A percentile compares a stretch with the other conserved stretches of the same genome.
Conservation (phyloP, 2,888 invertebrate genomes). For the Acrobasis repandana region DNA sequence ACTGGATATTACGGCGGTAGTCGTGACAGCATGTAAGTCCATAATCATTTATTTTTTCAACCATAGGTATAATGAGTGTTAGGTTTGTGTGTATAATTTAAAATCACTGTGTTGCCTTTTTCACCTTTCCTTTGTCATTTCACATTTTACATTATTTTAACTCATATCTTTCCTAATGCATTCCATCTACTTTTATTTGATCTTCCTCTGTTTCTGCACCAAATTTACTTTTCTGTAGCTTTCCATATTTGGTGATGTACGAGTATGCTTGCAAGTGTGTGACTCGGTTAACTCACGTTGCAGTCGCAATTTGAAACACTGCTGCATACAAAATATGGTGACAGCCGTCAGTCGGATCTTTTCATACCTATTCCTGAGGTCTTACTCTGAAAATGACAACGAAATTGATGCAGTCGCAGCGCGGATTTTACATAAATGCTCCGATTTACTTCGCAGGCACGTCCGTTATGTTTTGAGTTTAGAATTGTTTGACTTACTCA, state of each 20-base stretch:
- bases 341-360: constrained; percentile 8
- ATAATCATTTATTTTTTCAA: too few species aligned
- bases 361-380: background rate
- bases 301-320: constrained; percentile 2
- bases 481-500: background rate
- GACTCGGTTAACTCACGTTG: constrained; percentile 4
- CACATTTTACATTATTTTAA: too few species aligned
- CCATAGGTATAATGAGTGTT: too few species aligned
- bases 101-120: too few species aligned
- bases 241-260: background rate
- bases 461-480: background rate
- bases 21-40: too few species aligned
- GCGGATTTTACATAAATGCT: background rate
- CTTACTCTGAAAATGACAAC: background rate
- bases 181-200: too few species aligned
- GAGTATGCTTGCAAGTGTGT: constrained; percentile 1
- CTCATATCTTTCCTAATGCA: too few species aligned
- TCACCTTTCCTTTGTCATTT: too few species aligned
- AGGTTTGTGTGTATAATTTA: too few species aligned
- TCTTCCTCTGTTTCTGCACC: too few species aligned
- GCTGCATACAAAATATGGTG: constrained; percentile 7
- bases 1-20: too few species aligned
- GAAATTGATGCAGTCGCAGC: background rate
- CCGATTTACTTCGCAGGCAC: background rate
- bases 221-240: background rate